Conservation (phyloP, 2,888 invertebrate genomes). For the Antitype chi region DNA sequence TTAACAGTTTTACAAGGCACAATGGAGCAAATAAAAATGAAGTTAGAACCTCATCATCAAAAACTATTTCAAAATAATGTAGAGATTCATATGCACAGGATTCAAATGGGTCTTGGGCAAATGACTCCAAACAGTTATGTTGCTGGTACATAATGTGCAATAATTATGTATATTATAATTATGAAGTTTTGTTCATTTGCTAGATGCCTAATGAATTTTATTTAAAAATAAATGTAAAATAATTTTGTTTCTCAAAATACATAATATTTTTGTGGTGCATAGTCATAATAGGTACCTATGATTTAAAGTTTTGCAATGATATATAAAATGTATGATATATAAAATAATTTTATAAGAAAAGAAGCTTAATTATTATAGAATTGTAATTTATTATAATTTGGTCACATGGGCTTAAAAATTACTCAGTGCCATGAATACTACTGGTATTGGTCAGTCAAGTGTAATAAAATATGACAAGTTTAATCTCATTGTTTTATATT, state of each 20-base stretch:
- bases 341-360: conserved; percentile 58
- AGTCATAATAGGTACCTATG: conserved; percentile 50
- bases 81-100: conserved; percentile 97
- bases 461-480: conserved; percentile 56
- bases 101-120: conserved; percentile 93
- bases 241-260: conserved; percentile 30
- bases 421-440: conserved; percentile 63
- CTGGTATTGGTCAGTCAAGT: conserved; percentile 48
- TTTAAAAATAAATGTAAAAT: conserved; percentile 37
- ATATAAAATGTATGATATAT: conserved; percentile 53
- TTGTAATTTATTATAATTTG: conserved; percentile 62
- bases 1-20: conserved; percentile 97
- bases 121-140: conserved; percentile 79
- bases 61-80: conserved; percentile 96
- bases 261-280: conserved; percentile 42
- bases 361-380: conserved; percentile 33
- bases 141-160: conserved; percentile 73
- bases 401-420: conserved; percentile 50
- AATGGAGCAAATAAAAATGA: conserved; percentile 96
- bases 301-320: conserved; percentile 39
- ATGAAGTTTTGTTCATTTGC: conserved; percentile 33
- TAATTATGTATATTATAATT: conserved; percentile 33
- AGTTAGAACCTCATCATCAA: conserved; percentile 94
- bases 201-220: conserved; percentile 52
- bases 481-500: conserved; percentile 12